Evolutionary conservation across 2,888 invertebrate species (phyloP), one percentile per base, ranked within the genome.

Genomic region (Drosophila kuntzei): DNA sequence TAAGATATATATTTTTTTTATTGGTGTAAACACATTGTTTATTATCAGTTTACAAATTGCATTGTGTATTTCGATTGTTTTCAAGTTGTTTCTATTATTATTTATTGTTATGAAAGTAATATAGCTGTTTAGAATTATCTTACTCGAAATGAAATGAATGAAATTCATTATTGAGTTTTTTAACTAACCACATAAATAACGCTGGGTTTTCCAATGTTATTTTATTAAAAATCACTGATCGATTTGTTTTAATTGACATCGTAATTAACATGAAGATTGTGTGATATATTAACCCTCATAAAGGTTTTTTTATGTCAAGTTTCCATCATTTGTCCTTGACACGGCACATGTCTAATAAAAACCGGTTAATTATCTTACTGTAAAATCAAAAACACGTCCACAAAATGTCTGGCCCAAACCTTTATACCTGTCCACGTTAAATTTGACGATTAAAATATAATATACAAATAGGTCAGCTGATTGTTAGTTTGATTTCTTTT

Each of bases 321-420:
- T 12, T 7, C 12, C 25, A 16, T 22, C 18, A 14, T 20, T 32
- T 39, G 36, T 49, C 44, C 50, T 34, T 72, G 73, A 58, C 53
- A 49, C 32, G 27, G 16, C 36, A 47, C 32, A 27, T n/a, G 36
- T 22, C 27, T 7, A 25, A 46, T 43, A 50, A 51, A 27, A 57
- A 14, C 37, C 8, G 32, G 9, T 55, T 54, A 25, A 43, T 59
- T 60, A 72, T 55, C 54, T 29, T 14, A 34, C 12, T 9, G 2
- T 12, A 44, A 63, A 57, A 57, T 49, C 49, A 53, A 32, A 44
- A 69, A 55, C 73, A 71, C 47, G 74, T 61, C 47, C 32, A 18
- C 43, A 50, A 32, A 72, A 39, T 39, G 64, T 34, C 41, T 14
- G 43, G 25, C 6, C 6, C 46, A 50, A 46, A 27, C 22, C 14